phyloP scores from a whole-genome alignment of 2,797 vertebrate species.

The Vultur gryphus region DNA sequence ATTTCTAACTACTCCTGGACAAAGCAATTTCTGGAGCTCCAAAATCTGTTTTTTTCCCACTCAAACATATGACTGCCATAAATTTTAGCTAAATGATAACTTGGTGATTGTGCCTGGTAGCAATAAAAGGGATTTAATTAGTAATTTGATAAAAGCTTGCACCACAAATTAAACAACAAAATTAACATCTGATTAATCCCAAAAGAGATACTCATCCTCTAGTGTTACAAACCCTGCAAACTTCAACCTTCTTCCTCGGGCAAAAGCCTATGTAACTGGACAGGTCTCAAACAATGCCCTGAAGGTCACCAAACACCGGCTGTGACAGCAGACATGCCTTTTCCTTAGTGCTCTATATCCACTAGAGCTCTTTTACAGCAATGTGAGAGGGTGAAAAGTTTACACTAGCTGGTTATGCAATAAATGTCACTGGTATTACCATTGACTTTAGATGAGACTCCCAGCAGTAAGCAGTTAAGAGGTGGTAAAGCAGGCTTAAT shows the following conservation, averaged over 20 bases:
- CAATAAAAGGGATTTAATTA: not conserved
- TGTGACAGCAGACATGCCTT: not conserved
- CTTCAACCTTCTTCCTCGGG: not conserved
- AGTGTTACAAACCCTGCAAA: not conserved
- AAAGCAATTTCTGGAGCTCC: not conserved
- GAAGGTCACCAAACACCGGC: not conserved
- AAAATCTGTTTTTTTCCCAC: not conserved
- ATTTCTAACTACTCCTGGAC: not conserved
- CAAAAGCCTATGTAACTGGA: not conserved
- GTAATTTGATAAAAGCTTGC: not conserved
- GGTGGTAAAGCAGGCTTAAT: conserved; percentile 62
- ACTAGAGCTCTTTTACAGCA: not conserved
- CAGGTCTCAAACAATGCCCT: not conserved
- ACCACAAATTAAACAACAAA: not conserved
- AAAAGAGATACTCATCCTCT: not conserved
- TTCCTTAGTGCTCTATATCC: not conserved
- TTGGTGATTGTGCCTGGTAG: not conserved
- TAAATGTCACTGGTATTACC: conserved; percentile 44
- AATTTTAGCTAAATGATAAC: not conserved
- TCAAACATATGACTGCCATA: not conserved
- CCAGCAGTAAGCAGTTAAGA: conserved; percentile 42
- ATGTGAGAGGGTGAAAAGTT: not conserved
- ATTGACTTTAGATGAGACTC: conserved; percentile 39
- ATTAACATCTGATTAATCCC: not conserved
- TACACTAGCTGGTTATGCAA: conserved; percentile 29